These are phyloP conservation scores for Plebejus anna DNA, from an alignment of 2,888 invertebrate species.

Conservation along the genomic window DNA sequence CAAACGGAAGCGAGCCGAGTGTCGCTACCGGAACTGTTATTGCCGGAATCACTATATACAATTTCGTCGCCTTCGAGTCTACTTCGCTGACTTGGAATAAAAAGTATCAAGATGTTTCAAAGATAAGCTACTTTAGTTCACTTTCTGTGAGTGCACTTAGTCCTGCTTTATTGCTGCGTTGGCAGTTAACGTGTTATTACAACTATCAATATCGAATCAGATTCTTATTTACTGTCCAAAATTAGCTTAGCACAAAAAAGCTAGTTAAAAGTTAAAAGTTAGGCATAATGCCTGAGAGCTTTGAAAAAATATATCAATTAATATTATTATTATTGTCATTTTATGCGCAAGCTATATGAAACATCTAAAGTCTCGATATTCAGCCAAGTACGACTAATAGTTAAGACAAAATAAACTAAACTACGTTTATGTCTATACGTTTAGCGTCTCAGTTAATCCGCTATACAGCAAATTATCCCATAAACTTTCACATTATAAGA, in stretches of 20 bases:
- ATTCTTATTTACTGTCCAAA: too few species aligned
- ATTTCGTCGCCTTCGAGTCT: constrained; percentile 69
- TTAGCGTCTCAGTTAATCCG: neutral
- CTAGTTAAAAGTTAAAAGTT: too few species aligned
- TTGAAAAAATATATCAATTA: too few species aligned
- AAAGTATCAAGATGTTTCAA: constrained; percentile 16
- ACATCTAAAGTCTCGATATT: neutral
- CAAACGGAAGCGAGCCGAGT: constrained; percentile 71
- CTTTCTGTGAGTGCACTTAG: neutral
- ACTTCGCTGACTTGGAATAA: constrained; percentile 37
- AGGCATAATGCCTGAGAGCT: too few species aligned
- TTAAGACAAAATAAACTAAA: neutral
- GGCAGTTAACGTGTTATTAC: neutral
- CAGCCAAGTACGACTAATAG: neutral
- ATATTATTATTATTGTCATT: too few species aligned
- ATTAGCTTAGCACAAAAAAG: too few species aligned
- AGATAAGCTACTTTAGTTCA: neutral
- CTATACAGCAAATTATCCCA: neutral
- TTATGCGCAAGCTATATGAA: too few species aligned
- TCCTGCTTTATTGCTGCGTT: neutral
- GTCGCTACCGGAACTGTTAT: constrained; percentile 77
- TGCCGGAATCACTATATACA: constrained; percentile 75
- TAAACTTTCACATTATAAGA: constrained; percentile 16
- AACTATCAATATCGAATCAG: too few species aligned
- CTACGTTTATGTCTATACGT: neutral